These are phyloP conservation scores for Lasioglossum vierecki DNA, from an alignment of 2,888 invertebrate genomes.

Conservation along the genomic window DNA sequence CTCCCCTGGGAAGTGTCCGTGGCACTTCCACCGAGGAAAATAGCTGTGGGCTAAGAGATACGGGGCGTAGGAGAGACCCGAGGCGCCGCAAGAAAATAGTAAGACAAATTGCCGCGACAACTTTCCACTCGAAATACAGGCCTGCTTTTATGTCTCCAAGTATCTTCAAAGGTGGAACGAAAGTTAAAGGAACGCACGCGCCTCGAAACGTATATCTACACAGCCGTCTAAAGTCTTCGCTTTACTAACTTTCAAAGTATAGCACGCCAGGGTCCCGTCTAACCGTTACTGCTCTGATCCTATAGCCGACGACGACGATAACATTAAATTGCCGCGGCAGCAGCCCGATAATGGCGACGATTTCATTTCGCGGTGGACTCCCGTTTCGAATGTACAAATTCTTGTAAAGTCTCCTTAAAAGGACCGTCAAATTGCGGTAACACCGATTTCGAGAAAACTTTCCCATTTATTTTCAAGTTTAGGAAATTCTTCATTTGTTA, in stretches of 20 bases:
- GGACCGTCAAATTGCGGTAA: not conserved
- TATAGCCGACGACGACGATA: not conserved
- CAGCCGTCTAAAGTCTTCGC: slow-evolving; percentile 22
- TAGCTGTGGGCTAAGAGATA: slow-evolving; percentile 37
- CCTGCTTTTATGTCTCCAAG: slow-evolving; percentile 43
- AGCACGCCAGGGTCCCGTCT: not conserved
- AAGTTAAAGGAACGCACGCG: slow-evolving; percentile 23
- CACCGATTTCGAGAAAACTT: not conserved
- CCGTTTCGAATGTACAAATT: not conserved
- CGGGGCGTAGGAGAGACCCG: slow-evolving; percentile 27
- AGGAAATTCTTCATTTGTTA: not conserved
- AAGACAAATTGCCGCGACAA: slow-evolving; percentile 49
- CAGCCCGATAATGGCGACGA: slow-evolving; percentile 10
- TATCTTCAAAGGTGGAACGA: slow-evolving; percentile 38
- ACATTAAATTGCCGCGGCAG: slow-evolving; percentile 5
- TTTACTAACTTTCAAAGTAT: slow-evolving; percentile 8
- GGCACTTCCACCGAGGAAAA: slow-evolving; percentile 43
- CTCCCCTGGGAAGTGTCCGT: slow-evolving; percentile 47
- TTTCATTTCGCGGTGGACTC: not conserved
- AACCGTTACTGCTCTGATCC: not conserved
- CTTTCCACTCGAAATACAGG: slow-evolving; percentile 46
- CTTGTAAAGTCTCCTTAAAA: not conserved
- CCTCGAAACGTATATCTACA: not conserved
- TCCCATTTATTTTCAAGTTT: not conserved
- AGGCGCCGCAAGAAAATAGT: slow-evolving; percentile 47